Conservation (phyloP, 2,797 vertebrate genomes). For the Poecilia picta region DNA sequence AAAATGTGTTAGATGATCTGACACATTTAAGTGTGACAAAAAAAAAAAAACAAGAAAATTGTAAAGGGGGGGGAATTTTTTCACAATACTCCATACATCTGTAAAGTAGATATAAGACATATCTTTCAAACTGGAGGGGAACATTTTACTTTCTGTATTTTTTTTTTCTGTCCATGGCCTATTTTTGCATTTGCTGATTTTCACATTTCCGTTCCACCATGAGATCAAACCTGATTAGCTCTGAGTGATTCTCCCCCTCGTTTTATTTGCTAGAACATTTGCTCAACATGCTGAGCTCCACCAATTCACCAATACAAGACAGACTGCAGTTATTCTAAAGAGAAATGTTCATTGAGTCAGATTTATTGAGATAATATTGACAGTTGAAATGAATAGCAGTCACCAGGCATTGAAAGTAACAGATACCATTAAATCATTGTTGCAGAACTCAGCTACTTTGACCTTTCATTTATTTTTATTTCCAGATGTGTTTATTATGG, state of each 20-base stretch:
- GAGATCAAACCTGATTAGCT: slow-evolving; percentile 37
- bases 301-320: slow-evolving; percentile 17
- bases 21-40: slow-evolving; percentile 1
- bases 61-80: background rate
- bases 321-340: slow-evolving; percentile 20
- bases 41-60: background rate
- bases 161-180: slow-evolving; percentile 24
- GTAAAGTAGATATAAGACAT: background rate
- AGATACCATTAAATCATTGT: slow-evolving; percentile 76
- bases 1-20: background rate
- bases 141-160: slow-evolving; percentile 38
- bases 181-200: slow-evolving; percentile 55
- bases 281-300: slow-evolving; percentile 35
- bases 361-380: slow-evolving; percentile 88
- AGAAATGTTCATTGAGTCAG: slow-evolving; percentile 69
- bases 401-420: slow-evolving; percentile 81
- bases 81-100: background rate
- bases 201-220: slow-evolving; percentile 41
- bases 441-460: slow-evolving; percentile 66
- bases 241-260: slow-evolving; percentile 1
- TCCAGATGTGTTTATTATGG: slow-evolving; percentile 56
- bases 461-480: slow-evolving; percentile 47
- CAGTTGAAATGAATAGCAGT: slow-evolving; percentile 82
- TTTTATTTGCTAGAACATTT: slow-evolving; percentile 34
- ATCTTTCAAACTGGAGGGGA: slow-evolving; percentile 5